Percentiles rank a stretch among this genome's conserved stretches.
Evolutionary conservation across 2,797 vertebrate genomes (phyloP).

Genomic region (Furcifer pardalis): DNA sequence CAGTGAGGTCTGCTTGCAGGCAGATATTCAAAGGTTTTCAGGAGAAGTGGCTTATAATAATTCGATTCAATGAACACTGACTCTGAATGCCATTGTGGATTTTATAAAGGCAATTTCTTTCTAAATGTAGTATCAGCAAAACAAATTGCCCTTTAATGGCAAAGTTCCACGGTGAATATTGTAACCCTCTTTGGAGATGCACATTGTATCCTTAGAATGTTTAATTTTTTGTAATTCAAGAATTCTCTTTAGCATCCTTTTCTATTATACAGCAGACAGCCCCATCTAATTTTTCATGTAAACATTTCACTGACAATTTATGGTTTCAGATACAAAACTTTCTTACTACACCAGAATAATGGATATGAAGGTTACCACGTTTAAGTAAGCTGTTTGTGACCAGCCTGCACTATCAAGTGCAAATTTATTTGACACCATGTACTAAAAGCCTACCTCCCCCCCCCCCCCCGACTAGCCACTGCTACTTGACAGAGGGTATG

Average conservation of each 20-base stretch:
- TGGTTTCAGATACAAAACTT: constrained; percentile 1
- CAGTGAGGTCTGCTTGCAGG: not conserved
- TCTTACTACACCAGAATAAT: not conserved
- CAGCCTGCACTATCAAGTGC: not conserved
- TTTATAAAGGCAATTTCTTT: constrained; percentile 78
- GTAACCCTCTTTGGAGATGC: not conserved
- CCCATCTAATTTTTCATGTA: not conserved
- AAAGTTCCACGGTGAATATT: not conserved
- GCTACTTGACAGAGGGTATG: not conserved
- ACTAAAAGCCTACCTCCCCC: not conserved
- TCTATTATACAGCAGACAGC: not conserved
- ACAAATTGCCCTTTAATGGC: constrained; percentile 26
- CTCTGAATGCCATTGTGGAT: constrained; percentile 68
- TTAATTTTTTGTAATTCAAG: not conserved
- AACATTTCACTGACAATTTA: not conserved
- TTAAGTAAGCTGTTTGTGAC: not conserved
- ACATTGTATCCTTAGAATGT: not conserved
- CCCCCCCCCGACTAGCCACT: not conserved
- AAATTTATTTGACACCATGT: not conserved
- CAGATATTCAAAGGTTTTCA: not conserved
- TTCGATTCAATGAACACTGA: constrained; percentile 72
- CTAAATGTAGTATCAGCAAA: constrained; percentile 31
- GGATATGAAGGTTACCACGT: not conserved
- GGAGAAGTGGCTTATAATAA: constrained; percentile 62
- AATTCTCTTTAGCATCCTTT: not conserved